Evolutionary conservation across 92 coral and sea anemone genomes (phyloP).

Genomic region (Palythoa caribaeorum): DNA sequence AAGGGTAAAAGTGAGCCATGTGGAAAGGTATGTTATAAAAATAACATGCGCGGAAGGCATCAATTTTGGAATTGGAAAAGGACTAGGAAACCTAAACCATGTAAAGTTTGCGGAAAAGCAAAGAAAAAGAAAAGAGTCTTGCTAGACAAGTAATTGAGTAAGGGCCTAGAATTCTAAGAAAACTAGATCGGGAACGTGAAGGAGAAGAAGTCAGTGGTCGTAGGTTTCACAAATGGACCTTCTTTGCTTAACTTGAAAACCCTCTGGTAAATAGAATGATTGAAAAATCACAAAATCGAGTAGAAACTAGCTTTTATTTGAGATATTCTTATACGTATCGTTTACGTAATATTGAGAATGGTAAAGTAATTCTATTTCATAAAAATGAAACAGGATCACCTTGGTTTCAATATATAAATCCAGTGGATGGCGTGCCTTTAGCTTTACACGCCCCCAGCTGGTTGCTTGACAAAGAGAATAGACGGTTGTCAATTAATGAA

Average conservation of each 20-base stretch:
- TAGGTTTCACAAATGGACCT: neutral
- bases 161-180: neutral
- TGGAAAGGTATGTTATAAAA: too few relatives aligned
- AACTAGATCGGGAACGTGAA: neutral
- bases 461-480: conserved; percentile 4
- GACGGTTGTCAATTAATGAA: neutral
- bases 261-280: neutral
- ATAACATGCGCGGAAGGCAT: too few relatives aligned
- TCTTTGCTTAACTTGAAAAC: neutral
- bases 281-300: too few relatives aligned
- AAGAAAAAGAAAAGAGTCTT: neutral
- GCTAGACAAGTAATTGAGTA: neutral
- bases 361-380: conserved; percentile 9
- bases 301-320: neutral
- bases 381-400: conserved; percentile 25
- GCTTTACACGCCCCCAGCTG: neutral
- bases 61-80: too few relatives aligned
- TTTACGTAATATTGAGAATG: neutral
- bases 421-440: too few relatives aligned
- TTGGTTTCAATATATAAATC: conserved; percentile 1
- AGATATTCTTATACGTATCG: too few relatives aligned
- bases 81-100: too few relatives aligned
- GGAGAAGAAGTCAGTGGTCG: neutral
- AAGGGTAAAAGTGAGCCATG: too few relatives aligned
- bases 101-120: too few relatives aligned